phyloP scores from a whole-genome alignment of 2,888 invertebrate species.

The Yponomeuta plumbellus region DNA sequence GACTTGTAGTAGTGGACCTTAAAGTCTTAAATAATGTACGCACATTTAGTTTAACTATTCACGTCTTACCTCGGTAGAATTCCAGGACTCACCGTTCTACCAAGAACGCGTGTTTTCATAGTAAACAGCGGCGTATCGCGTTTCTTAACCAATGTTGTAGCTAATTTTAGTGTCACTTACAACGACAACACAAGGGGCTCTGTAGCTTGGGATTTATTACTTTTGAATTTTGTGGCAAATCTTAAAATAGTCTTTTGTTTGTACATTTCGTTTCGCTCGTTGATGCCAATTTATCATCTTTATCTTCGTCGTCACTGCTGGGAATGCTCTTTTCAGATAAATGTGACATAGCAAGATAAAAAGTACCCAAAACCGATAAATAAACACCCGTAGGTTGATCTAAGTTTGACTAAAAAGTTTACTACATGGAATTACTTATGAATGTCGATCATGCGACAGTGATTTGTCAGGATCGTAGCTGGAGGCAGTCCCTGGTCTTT shows the following conservation, averaged over 20 bases:
- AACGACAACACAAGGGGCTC: conserved; percentile 12
- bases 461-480: too few relatives aligned
- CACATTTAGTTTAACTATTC: conserved; percentile 4
- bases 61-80: background rate
- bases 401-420: too few relatives aligned
- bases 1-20: background rate
- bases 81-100: background rate
- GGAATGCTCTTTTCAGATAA: too few relatives aligned
- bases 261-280: background rate
- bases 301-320: too few relatives aligned
- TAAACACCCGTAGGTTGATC: too few relatives aligned
- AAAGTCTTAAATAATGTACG: background rate
- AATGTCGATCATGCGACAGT: too few relatives aligned
- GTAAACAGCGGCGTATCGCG: conserved; percentile 36
- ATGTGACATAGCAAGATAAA: too few relatives aligned
- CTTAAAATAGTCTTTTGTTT: background rate
- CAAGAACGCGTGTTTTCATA: conserved; percentile 38
- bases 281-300: background rate
- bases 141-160: conserved; percentile 16
- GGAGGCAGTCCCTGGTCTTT: too few relatives aligned
- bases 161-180: conserved; percentile 17
- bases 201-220: background rate
- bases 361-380: too few relatives aligned
- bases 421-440: too few relatives aligned
- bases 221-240: background rate